These are phyloP conservation scores for Propithecus deckenii DNA, from an alignment of 2,797 vertebrate species.

Conservation along the genomic window DNA sequence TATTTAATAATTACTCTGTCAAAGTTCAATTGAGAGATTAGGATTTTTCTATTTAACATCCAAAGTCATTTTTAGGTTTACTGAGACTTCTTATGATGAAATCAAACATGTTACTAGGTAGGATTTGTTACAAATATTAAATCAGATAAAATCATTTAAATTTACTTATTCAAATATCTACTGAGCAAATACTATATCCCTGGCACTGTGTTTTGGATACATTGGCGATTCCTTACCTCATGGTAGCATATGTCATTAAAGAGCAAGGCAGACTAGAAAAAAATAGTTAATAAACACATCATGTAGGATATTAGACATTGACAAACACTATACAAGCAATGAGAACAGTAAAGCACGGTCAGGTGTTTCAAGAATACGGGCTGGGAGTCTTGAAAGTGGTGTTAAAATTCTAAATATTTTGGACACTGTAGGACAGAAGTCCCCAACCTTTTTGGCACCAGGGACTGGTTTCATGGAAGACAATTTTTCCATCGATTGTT, in stretches of 20 bases:
- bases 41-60: constrained; percentile 8
- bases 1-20: constrained; percentile 29
- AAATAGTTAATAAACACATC: background rate
- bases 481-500: too few species aligned
- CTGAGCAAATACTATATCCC: background rate
- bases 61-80: background rate
- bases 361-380: background rate
- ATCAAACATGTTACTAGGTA: background rate
- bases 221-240: background rate
- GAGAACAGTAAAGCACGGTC: background rate
- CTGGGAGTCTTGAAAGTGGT: background rate
- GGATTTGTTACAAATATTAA: background rate
- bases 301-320: background rate
- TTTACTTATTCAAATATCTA: background rate
- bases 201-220: background rate
- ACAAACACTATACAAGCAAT: background rate
- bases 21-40: constrained; percentile 8
- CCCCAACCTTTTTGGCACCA: too few species aligned
- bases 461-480: too few species aligned
- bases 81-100: background rate
- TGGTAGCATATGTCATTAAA: background rate
- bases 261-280: background rate
- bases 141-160: background rate
- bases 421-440: background rate
- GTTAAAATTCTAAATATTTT: constrained; percentile 3